Percentiles rank a stretch among this genome's conserved stretches.
These are phyloP conservation scores for Muscidifurax raptorellus DNA, from an alignment of 1,140 invertebrate species.

Conservation along the genomic window DNA sequence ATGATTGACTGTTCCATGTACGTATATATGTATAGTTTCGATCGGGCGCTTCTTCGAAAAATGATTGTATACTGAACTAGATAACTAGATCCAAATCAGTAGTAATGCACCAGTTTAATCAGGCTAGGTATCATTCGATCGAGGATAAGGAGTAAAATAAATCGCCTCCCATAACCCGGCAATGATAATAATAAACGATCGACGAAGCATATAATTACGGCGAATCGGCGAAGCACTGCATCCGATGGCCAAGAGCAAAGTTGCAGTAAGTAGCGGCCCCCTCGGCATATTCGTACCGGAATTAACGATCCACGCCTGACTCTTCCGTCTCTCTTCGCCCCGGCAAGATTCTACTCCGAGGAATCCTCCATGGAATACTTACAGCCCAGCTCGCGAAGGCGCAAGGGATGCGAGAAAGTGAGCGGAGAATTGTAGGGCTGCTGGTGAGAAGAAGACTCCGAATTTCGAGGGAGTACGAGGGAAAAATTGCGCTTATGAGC, in stretches of 20 bases:
- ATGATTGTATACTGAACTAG: too few species aligned
- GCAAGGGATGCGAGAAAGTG: neutral
- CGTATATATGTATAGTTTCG: too few species aligned
- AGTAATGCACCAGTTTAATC: too few species aligned
- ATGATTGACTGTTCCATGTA: too few species aligned
- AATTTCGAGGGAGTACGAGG: neutral
- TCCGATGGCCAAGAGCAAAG: neutral
- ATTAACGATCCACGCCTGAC: slow-evolving; percentile 70
- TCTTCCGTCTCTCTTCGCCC: slow-evolving; percentile 52
- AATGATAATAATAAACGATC: too few species aligned
- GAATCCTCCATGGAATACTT: slow-evolving; percentile 56
- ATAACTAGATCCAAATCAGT: too few species aligned
- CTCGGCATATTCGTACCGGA: slow-evolving; percentile 68
- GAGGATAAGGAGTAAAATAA: neutral
- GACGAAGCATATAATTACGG: neutral
- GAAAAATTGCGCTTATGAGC: neutral
- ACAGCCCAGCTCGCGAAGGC: neutral
- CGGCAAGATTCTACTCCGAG: slow-evolving; percentile 52
- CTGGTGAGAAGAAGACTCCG: neutral
- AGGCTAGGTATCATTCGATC: neutral
- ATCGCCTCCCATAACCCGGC: too few species aligned
- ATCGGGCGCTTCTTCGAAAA: too few species aligned
- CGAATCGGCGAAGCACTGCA: neutral
- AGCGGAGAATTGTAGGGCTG: neutral
- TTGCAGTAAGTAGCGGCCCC: slow-evolving; percentile 40